phyloP scores from a whole-genome alignment of 2,113 vertebrate genomes.

The Hystrix brachyura region DNA sequence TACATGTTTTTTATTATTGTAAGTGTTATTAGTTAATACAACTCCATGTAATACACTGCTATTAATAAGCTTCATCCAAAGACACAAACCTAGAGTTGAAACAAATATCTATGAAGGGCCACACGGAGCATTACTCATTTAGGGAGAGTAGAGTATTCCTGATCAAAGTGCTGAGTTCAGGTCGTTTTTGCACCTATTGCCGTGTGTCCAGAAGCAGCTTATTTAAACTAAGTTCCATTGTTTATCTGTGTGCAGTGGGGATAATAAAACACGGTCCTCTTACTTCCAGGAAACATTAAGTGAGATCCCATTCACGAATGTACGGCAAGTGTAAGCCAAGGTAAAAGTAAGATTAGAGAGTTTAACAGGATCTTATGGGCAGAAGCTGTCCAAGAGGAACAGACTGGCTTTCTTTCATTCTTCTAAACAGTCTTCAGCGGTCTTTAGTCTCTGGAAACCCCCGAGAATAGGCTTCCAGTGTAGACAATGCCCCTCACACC shows the following conservation, averaged over 20 bases:
- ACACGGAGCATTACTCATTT: not conserved
- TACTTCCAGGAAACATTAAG: not conserved
- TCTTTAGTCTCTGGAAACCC: not conserved
- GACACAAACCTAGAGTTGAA: not conserved
- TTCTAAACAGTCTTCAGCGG: not conserved
- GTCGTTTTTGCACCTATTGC: not conserved
- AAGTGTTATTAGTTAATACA: not conserved
- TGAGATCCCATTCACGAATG: not conserved
- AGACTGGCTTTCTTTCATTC: not conserved
- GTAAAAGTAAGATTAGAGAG: not conserved
- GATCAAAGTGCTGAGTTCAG: not conserved
- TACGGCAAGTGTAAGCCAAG: not conserved
- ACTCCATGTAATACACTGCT: not conserved
- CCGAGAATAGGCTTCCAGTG: not conserved
- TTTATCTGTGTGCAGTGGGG: not conserved
- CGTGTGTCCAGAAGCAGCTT: not conserved
- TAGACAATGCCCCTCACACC: not conserved
- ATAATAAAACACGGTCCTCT: not conserved
- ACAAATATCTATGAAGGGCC: not conserved
- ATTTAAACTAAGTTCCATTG: not conserved
- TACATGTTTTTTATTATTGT: not conserved
- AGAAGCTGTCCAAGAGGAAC: not conserved
- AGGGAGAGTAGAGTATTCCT: not conserved
- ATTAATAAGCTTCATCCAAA: not conserved
- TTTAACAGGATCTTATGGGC: not conserved